Evolutionary conservation across 2,888 invertebrate species (phyloP), one percentile per base, ranked within the genome.

Genomic region (Crocallis elinguaria): DNA sequence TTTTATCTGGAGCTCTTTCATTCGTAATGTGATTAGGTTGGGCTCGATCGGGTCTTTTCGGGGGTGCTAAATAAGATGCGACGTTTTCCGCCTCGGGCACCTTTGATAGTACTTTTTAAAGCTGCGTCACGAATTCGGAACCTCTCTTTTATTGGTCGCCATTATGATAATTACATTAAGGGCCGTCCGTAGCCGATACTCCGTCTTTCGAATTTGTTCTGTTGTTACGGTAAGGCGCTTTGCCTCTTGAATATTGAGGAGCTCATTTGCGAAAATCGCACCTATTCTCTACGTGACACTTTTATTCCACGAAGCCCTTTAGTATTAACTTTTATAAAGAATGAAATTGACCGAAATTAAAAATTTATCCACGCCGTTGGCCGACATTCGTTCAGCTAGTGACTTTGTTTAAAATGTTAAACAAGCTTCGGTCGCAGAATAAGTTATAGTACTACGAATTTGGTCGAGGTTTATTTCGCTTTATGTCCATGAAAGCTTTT

Each of bases 91-190:
- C 88, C 86, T 83, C 74, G 77, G 84, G 86, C 86, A 88, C 57
- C 61, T 52, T 52, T 52, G 52, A 52, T 52, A 46, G 55, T 86
- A 87, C 85, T 87, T 87, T 88, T 86, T 86, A 88, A 87, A 88
- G 86, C 88, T 84, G 80, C 77, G 86, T 87, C 86, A 86, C 86
- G 86, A 88, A 87, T 86, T 85, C 79, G 72, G 84, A 84, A 87
- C 84, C 83, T 86, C 86, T 82, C 88, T 88, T 90, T 89, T 89
- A 90, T 89, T 88, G 88, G 87, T 84, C 83, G 83, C 83, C 86
- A 90, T 91, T 90, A 89, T 88, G 88, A 87, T 89, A 90, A 90
- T 91, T 89, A 84, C 84, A 82, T 90, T 89, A 88, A 84, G 85
- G 86, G 75, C 77, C 77, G 85, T 76, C 79, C 82, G 83, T 74